Evolutionary conservation across 2,113 vertebrate species (phyloP), one percentile per base, ranked within the genome.

Genomic region (Brevimyrus niger): DNA sequence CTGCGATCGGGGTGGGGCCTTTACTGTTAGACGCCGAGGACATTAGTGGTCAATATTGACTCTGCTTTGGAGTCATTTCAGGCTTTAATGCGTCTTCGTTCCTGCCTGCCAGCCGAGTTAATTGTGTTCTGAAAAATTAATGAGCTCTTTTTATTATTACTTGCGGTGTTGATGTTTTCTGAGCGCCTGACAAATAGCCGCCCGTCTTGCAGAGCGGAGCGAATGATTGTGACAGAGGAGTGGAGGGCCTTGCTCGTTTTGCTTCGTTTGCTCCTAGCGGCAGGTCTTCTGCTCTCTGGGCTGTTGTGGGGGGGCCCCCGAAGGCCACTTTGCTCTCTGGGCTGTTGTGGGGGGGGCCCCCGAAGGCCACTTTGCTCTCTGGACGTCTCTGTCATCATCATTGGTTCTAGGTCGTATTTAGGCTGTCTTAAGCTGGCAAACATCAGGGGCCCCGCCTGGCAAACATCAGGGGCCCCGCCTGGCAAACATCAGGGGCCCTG

Each of bases 81-180:
- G 94, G 93, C 93, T 94, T 95, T 96, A 94, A 96, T 87, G 94
- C 93, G 93, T 94, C 93, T 93, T 91, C 91, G 94, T 94, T 95
- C 93, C 94, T 94, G 94, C 92, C 93, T 92, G 92, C 90, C 91
- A 90, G 92, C 58, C 91, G 92, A 93, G 93, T 94, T 95, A 94
- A 95, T 95, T 95, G 92, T 94, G 92, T 94, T 94, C 92, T 91
- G 89, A 92, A 93, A 88, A 88, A 55, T 93, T 91, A 94, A 92
- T 91, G 93, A 92, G 86, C 44, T 58, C 51, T 88, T 76, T 55
- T 89, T 83, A 87, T 50, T 73, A 89, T 53, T 61, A 61, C 80
- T 82, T 31, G 44, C 48, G 46, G 76, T 89, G 88, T 84, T 89
- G 76, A 89, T 83, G 53, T 89, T 89, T 89, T 89, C 65, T 15